These are phyloP conservation scores for Propsilocerus akamusi DNA, from an alignment of 1,140 invertebrate genomes.

Conservation along the genomic window DNA sequence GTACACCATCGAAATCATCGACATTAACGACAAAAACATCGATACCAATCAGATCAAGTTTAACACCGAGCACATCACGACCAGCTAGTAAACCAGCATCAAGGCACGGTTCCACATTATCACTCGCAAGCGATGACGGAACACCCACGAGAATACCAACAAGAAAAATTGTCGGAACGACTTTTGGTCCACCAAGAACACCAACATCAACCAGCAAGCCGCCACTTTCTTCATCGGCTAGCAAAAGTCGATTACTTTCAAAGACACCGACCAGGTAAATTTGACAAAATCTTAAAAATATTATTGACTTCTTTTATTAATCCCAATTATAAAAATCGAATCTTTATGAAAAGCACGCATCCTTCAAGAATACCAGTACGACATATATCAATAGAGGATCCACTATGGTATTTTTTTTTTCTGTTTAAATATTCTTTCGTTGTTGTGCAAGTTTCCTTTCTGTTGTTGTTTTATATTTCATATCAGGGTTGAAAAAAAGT, in stretches of 20 bases:
- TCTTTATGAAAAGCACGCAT: neutral
- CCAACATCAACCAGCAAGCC: neutral
- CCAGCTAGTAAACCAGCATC: neutral
- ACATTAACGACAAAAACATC: neutral
- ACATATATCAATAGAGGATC: neutral
- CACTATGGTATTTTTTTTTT: neutral
- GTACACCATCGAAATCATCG: neutral
- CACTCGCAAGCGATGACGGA: neutral
- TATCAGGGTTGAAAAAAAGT: neutral
- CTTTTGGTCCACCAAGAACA: constrained; percentile 1
- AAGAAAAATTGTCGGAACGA: neutral
- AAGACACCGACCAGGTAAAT: neutral
- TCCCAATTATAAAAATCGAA: neutral
- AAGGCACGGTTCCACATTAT: neutral
- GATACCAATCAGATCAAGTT: neutral
- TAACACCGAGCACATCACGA: neutral
- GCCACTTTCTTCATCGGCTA: neutral
- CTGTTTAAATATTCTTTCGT: neutral
- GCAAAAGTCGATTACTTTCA: neutral
- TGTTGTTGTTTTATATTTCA: neutral
- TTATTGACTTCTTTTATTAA: neutral
- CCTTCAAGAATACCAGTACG: neutral
- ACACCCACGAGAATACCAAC: neutral
- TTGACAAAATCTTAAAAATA: neutral
- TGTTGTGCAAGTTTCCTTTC: neutral